A percentile compares a stretch with the other conserved stretches of the same genome.
These are phyloP conservation scores for Temnothorax rugatulus DNA, from an alignment of 2,888 invertebrate species.

Conservation along the genomic window DNA sequence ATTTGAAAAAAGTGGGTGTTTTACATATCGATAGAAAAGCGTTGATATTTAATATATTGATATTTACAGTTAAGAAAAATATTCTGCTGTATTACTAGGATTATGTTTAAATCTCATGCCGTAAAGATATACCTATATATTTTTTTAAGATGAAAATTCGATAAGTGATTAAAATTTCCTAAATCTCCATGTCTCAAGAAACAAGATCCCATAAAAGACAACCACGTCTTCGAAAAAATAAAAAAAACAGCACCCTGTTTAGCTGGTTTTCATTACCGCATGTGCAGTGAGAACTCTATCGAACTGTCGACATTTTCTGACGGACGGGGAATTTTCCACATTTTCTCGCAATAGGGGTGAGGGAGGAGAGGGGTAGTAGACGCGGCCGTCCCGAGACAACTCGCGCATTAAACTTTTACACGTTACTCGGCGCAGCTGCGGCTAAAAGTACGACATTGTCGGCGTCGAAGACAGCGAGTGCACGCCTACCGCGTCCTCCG, in stretches of 20 bases:
- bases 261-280: background rate
- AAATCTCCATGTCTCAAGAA: background rate
- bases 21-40: background rate
- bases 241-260: background rate
- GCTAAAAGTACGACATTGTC: constrained; percentile 54
- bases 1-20: background rate
- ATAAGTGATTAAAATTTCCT: background rate
- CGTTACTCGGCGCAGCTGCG: constrained; percentile 52
- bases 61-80: background rate
- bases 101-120: background rate
- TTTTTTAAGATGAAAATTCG: background rate
- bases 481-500: constrained; percentile 51
- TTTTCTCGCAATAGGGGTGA: constrained; percentile 1
- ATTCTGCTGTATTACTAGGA: background rate
- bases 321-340: constrained; percentile 22
- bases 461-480: constrained; percentile 53
- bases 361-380: background rate
- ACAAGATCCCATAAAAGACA: background rate
- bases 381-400: constrained; percentile 26
- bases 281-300: background rate
- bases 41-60: background rate
- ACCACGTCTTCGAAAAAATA: background rate
- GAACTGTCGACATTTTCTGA: constrained; percentile 39
- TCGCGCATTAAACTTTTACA: constrained; percentile 45
- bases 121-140: background rate